These are phyloP conservation scores for Sceloporus undulatus DNA, from an alignment of 2,113 vertebrate species.

Conservation along the genomic window DNA sequence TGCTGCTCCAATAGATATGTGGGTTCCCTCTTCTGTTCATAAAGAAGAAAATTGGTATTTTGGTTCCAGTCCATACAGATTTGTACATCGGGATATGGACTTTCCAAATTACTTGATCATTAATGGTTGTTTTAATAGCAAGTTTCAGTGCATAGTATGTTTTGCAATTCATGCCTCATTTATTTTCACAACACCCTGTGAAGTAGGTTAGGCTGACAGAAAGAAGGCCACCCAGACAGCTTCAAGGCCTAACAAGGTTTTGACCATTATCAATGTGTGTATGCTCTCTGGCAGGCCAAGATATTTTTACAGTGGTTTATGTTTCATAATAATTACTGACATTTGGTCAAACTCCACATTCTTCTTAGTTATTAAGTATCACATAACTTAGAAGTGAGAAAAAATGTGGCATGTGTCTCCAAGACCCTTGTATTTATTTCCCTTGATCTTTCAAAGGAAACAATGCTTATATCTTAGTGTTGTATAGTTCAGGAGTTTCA, in stretches of 20 bases:
- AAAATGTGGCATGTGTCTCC: background rate
- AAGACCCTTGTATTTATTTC: no score
- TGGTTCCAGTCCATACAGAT: background rate
- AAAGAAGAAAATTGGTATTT: background rate
- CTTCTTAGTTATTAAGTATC: background rate
- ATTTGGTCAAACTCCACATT: background rate
- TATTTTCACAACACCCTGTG: background rate
- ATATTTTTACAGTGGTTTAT: background rate
- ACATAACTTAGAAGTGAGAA: background rate
- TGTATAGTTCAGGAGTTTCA: background rate
- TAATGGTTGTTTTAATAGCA: background rate
- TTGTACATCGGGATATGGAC: background rate
- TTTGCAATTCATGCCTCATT: background rate
- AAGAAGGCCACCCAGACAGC: background rate
- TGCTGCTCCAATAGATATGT: background rate
- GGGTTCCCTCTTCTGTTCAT: slow-evolving; percentile 10
- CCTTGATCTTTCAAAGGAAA: background rate
- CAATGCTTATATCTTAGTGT: no score
- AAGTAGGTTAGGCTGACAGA: background rate
- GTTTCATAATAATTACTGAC: background rate
- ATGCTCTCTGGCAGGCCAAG: background rate
- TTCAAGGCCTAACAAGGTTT: background rate
- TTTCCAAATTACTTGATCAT: background rate
- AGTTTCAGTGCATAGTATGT: background rate
- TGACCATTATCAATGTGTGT: background rate